phyloP scores from a whole-genome alignment of 2,888 invertebrate genomes.

The Thelaira solivaga region DNA sequence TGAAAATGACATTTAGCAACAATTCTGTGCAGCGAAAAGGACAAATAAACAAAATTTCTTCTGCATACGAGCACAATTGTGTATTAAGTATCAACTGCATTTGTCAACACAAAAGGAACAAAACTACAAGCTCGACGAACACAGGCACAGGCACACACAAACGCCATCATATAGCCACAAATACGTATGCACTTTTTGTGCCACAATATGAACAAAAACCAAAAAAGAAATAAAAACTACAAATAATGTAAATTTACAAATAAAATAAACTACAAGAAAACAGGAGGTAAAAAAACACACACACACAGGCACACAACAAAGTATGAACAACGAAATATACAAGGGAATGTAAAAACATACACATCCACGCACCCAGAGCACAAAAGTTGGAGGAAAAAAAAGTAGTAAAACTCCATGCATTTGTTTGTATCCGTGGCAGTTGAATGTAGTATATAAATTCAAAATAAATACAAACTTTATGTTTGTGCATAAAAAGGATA shows the following conservation, averaged over 20 bases:
- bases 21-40: conserved; percentile 22
- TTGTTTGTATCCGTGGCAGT: conserved; percentile 12
- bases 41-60: conserved; percentile 39
- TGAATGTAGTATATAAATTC: conserved; percentile 10
- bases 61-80: conserved; percentile 28
- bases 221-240: conserved; percentile 19
- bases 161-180: not conserved
- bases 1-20: conserved; percentile 64
- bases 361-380: not conserved
- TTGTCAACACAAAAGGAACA: conserved; percentile 41
- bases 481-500: conserved; percentile 22
- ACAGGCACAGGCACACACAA: not conserved
- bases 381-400: not conserved
- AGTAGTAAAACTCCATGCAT: conserved; percentile 6
- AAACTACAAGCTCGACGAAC: not conserved
- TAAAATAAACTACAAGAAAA: conserved; percentile 35
- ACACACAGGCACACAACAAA: not conserved
- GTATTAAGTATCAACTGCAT: conserved; percentile 43
- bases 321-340: not conserved
- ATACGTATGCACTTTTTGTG: not conserved
- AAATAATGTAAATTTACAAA: conserved; percentile 31
- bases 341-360: not conserved
- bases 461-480: conserved; percentile 29
- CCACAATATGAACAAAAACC: conserved; percentile 11
- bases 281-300: not conserved